Evolutionary conservation across 2,888 invertebrate genomes (phyloP).

Genomic region (Yponomeuta malinellus): DNA sequence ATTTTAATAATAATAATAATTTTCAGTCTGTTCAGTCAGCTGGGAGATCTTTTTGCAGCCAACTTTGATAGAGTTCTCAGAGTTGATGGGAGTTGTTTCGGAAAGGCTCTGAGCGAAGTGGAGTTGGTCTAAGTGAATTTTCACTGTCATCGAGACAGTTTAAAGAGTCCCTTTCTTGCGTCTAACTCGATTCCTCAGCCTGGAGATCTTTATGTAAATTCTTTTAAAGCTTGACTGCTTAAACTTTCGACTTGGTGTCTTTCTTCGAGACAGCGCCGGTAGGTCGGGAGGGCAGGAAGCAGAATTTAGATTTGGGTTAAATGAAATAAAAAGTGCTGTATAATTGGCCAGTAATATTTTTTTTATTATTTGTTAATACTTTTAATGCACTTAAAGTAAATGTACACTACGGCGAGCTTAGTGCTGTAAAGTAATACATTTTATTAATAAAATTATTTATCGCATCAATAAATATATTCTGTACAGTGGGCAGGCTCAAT

Average conservation of each 20-base stretch:
- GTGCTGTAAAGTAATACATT: no score
- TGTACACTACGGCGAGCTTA: no score
- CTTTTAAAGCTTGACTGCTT: slow-evolving; percentile 19
- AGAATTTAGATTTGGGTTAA: no score
- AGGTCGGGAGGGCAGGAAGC: no score
- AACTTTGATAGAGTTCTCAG: slow-evolving; percentile 17
- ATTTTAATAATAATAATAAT: no score
- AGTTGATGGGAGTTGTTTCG: slow-evolving; percentile 35
- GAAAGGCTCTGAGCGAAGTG: slow-evolving; percentile 32
- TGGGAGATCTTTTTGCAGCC: not conserved
- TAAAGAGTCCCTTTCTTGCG: slow-evolving; percentile 60
- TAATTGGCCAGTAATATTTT: not conserved
- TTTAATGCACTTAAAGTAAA: not conserved
- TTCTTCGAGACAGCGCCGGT: not conserved
- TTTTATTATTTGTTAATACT: not conserved
- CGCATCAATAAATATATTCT: no score
- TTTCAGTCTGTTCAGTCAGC: no score
- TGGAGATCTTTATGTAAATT: slow-evolving; percentile 68
- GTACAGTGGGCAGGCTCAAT: no score
- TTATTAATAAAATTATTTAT: no score
- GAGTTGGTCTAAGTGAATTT: slow-evolving; percentile 69
- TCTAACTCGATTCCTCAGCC: slow-evolving; percentile 68
- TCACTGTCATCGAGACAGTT: slow-evolving; percentile 72
- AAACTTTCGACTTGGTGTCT: not conserved
- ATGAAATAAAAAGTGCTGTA: not conserved